phyloP scores from a whole-genome alignment of 2,113 vertebrate species.

The Pogonocichla stellata region DNA sequence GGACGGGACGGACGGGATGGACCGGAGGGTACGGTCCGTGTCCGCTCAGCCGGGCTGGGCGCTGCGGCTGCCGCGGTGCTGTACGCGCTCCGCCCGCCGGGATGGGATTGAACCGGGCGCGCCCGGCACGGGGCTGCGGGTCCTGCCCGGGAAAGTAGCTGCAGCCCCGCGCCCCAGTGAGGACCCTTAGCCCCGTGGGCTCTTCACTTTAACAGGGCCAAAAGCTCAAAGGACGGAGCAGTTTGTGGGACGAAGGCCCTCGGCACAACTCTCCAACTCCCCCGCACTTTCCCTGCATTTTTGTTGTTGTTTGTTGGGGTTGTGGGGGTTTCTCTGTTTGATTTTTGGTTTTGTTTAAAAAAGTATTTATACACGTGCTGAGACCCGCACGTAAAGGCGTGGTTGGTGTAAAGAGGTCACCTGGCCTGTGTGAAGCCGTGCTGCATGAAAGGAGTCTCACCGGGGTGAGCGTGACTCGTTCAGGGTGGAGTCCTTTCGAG shows the following conservation, averaged over 20 bases:
- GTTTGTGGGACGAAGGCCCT: too few species aligned
- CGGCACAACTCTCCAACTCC: too few species aligned
- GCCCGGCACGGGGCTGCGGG: not conserved
- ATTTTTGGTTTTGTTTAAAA: not conserved
- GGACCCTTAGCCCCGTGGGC: not conserved
- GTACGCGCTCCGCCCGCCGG: too few species aligned
- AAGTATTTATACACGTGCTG: fast-evolving
- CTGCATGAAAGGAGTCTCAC: not conserved
- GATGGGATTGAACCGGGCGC: fast-evolving
- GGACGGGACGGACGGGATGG: too few species aligned
- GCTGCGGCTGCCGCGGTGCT: too few species aligned
- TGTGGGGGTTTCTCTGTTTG: not conserved
- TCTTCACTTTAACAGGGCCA: not conserved
- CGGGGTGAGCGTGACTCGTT: not conserved
- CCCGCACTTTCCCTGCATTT: not conserved
- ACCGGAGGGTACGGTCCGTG: too few species aligned
- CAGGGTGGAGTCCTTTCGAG: too few species aligned
- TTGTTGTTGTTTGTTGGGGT: not conserved
- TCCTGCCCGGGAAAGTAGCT: too few species aligned
- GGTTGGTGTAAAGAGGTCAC: not conserved
- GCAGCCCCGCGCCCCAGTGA: not conserved
- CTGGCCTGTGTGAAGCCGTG: not conserved
- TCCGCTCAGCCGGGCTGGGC: too few species aligned
- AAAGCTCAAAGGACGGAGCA: not conserved
- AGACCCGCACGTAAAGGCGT: not conserved